Conservation (phyloP, 2,888 invertebrate genomes). For the Dromius quadrimaculatus region DNA sequence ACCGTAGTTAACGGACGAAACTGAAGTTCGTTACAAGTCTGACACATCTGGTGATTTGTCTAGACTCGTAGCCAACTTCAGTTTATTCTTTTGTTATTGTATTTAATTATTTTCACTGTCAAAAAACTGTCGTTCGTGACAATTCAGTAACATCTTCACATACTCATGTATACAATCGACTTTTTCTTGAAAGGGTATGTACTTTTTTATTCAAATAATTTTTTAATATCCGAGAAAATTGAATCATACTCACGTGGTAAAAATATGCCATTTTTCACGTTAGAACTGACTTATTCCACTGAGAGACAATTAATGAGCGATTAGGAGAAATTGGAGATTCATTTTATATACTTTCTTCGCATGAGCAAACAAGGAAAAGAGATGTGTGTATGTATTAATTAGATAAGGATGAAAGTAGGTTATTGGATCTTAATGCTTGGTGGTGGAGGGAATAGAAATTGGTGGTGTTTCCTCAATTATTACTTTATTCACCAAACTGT, state of each 20-base stretch:
- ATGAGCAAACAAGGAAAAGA: slow-evolving; percentile 54
- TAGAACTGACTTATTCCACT: slow-evolving; percentile 9
- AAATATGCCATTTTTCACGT: background rate
- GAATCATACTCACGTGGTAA: slow-evolving; percentile 6
- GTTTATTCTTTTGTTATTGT: too few species aligned
- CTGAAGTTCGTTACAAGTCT: too few species aligned
- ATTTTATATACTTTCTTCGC: slow-evolving; percentile 64
- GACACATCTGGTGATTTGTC: too few species aligned
- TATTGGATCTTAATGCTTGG: slow-evolving; percentile 56
- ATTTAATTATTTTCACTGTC: too few species aligned
- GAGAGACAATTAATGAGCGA: slow-evolving; percentile 51
- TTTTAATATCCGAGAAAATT: background rate
- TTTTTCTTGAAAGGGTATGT: background rate
- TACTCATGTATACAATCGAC: background rate
- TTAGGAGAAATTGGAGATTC: slow-evolving; percentile 62
- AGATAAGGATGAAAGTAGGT: slow-evolving; percentile 61
- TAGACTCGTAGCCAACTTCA: too few species aligned
- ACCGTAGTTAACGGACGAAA: too few species aligned
- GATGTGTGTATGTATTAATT: slow-evolving; percentile 54
- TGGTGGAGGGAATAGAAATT: slow-evolving; percentile 41
- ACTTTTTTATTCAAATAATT: background rate
- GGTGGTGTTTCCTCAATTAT: background rate
- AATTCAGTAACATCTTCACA: background rate
- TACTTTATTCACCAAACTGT: too few species aligned
- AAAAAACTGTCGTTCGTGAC: background rate